Evolutionary conservation across 2,797 vertebrate species (phyloP), one percentile per base, ranked within the genome.

Genomic region (Sphenodon punctatus): DNA sequence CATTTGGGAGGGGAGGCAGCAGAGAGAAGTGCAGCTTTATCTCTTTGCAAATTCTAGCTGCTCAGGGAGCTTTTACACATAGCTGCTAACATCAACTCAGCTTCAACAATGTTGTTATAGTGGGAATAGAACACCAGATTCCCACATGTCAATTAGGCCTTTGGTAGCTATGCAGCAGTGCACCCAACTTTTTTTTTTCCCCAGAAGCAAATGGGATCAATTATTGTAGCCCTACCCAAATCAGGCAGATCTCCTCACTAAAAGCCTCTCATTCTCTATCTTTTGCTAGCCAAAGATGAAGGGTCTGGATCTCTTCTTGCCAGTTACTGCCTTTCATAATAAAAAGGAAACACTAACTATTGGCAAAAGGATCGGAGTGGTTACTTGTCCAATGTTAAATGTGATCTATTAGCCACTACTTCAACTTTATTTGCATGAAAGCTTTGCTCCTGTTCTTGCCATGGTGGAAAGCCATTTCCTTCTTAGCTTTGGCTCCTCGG

Each of bases 401-500:
- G 59, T 78, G 67, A 86, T 71, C 68, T 88, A 66, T 51, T 27
- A 71, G 89, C 82, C 61, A 86, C 88, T 76, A 81, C 73, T 71
- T 73, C 78, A 86, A 55, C 41, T 42, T 85, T 91, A 85, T 90
- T 90, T 91, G 71, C 78, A 87, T 86, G 68, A 85, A 81, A 22
- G 42, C 56, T 6, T 22, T 23, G 80, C 77, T 86, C 36, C 79
- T 30, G 60, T 34, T 86, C 79, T 78, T 85, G 51, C 56, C 66
- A 48, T 56, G 43, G 71, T 73, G 39, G 81, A 53, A 11, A 77
- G 34, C 32, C 43, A 68, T 89, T 87, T 60, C 66, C 43, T 81
- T 81, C 81, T 55, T 13, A 68, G 48, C 56, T 75, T 69, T 82
- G 71, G 59, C 13, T n/a, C n/a, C n/a, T n/a, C n/a, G n/a, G n/a